A percentile compares a stretch with the other conserved stretches of the same genome.
Conservation (phyloP, 1,140 invertebrate genomes). For the Druon quercuslanigerum region DNA sequence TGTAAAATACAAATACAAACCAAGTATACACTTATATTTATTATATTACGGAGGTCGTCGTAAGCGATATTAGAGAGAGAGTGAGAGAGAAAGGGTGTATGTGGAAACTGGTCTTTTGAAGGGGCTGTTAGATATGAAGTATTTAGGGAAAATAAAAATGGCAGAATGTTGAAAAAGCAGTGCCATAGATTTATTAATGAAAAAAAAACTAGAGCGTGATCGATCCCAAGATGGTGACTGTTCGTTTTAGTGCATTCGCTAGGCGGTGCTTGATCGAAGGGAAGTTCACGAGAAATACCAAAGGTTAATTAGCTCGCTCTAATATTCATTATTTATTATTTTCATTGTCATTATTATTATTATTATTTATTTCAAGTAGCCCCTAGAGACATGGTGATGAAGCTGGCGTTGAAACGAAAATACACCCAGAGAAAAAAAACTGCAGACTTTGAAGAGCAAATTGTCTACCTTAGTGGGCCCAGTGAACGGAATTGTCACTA, state of each 20-base stretch:
- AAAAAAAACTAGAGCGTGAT: constrained; percentile 43
- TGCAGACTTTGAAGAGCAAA: not conserved
- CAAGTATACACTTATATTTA: constrained; percentile 74
- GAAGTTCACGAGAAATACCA: constrained; percentile 57
- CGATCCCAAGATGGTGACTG: constrained; percentile 51
- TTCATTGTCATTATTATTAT: not conserved
- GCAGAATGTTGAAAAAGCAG: constrained; percentile 28
- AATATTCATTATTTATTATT: constrained; percentile 64
- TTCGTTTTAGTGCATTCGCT: constrained; percentile 48
- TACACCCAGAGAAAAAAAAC: not conserved
- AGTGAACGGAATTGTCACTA: not conserved
- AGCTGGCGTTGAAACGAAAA: constrained; percentile 50
- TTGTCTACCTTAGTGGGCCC: not conserved
- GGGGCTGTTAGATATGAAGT: constrained; percentile 41
- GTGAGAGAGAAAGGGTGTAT: constrained; percentile 11
- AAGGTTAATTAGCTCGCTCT: constrained; percentile 57
- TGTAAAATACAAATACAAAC: constrained; percentile 75
- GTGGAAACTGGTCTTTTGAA: constrained; percentile 27
- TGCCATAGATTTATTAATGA: constrained; percentile 45
- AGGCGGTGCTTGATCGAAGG: constrained; percentile 56
- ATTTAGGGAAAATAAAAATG: constrained; percentile 46
- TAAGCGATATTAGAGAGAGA: constrained; percentile 47
- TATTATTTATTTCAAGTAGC: constrained; percentile 59
- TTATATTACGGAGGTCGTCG: constrained; percentile 65
- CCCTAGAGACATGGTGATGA: constrained; percentile 57